A percentile compares a stretch with the other conserved stretches of the same genome.
These are phyloP conservation scores for Arge pagana DNA, from an alignment of 2,888 invertebrate species.

Conservation along the genomic window DNA sequence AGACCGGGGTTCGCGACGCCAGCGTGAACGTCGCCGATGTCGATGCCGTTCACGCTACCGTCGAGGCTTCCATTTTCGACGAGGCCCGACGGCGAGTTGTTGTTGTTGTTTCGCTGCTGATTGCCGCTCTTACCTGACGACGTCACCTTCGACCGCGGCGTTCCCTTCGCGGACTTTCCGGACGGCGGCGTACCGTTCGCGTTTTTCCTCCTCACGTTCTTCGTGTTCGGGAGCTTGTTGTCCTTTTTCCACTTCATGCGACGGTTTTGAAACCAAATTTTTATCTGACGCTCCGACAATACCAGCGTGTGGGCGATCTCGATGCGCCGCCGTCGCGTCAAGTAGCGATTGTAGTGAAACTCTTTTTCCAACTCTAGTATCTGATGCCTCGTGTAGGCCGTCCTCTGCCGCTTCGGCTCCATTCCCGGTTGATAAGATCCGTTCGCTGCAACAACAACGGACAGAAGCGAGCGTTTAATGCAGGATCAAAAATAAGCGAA, in stretches of 20 bases:
- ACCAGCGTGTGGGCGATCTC: slow-evolving; percentile 97
- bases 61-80: slow-evolving; percentile 47
- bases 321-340: slow-evolving; percentile 92
- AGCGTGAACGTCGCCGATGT: slow-evolving; percentile 47
- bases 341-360: slow-evolving; percentile 96
- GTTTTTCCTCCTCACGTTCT: slow-evolving; percentile 70
- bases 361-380: slow-evolving; percentile 97
- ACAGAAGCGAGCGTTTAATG: too few species aligned
- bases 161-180: slow-evolving; percentile 41
- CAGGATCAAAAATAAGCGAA: too few species aligned
- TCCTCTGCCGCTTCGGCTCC: slow-evolving; percentile 95
- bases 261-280: slow-evolving; percentile 87
- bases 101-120: slow-evolving; percentile 69
- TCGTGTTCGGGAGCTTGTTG: slow-evolving; percentile 87
- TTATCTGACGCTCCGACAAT: slow-evolving; percentile 88
- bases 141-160: slow-evolving; percentile 42
- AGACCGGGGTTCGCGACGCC: slow-evolving; percentile 32
- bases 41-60: slow-evolving; percentile 49
- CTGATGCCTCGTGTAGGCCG: slow-evolving; percentile 97
- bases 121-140: slow-evolving; percentile 63
- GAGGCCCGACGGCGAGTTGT: slow-evolving; percentile 54
- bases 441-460: slow-evolving; percentile 73
- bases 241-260: slow-evolving; percentile 88
- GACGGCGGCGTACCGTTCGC: slow-evolving; percentile 54
- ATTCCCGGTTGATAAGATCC: slow-evolving; percentile 88